phyloP scores from a whole-genome alignment of 2,888 invertebrate genomes.

The Pseudolycoriella hygida region DNA sequence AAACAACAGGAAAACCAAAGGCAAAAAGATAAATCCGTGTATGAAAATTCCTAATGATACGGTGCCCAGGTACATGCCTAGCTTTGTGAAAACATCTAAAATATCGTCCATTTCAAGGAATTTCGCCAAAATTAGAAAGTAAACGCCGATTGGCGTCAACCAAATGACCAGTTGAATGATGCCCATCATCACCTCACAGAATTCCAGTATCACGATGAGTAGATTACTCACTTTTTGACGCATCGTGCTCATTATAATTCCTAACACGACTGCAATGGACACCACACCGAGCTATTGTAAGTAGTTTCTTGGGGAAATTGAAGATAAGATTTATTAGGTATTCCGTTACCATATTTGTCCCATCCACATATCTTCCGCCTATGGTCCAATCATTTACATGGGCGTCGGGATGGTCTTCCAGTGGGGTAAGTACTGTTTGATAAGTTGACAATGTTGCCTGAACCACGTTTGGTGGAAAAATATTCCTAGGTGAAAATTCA shows the following conservation, averaged over 20 bases:
- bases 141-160: constrained; percentile 41
- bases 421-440: constrained; percentile 20
- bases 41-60: constrained; percentile 46
- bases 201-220: constrained; percentile 39
- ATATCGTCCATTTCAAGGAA: constrained; percentile 47
- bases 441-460: constrained; percentile 54
- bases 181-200: constrained; percentile 44
- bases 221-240: constrained; percentile 42
- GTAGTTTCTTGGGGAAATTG: no score
- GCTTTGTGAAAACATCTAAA: constrained; percentile 38
- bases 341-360: constrained; percentile 32
- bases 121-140: constrained; percentile 45
- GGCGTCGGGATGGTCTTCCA: background rate
- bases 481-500: constrained; percentile 58
- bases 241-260: constrained; percentile 47
- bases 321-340: no score
- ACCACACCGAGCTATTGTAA: constrained; percentile 32
- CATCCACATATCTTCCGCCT: constrained; percentile 28
- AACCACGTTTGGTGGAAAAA: constrained; percentile 75
- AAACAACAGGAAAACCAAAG: constrained; percentile 42
- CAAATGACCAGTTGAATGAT: constrained; percentile 48
- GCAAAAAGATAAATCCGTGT: constrained; percentile 51
- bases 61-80: constrained; percentile 54
- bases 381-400: constrained; percentile 29
- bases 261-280: constrained; percentile 40